phyloP scores from a whole-genome alignment of 2,113 vertebrate genomes.

The Columba livia region DNA sequence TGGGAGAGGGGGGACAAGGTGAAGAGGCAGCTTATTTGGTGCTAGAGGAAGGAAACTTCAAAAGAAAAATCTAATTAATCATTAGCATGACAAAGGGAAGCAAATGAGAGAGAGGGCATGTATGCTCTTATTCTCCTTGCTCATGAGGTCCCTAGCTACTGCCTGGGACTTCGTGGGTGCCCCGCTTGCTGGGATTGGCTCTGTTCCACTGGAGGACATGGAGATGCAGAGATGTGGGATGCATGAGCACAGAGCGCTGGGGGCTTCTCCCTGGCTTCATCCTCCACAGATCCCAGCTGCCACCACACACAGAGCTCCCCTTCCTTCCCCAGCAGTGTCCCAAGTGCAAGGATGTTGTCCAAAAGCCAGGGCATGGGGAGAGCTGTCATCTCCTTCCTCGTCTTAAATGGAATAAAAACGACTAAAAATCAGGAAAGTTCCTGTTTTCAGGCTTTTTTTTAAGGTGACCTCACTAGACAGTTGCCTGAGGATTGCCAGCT shows the following conservation, averaged over 20 bases:
- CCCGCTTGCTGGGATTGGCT: neutral
- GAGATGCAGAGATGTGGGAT: neutral
- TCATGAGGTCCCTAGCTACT: neutral
- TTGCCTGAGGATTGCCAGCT: neutral
- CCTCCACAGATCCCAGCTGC: neutral
- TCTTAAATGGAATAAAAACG: neutral
- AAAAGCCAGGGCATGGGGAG: neutral
- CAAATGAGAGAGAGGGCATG: neutral
- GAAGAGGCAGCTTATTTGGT: neutral
- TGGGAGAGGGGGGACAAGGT: neutral
- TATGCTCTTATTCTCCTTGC: fast-evolving
- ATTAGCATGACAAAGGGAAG: neutral
- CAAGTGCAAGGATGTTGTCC: neutral
- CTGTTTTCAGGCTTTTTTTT: neutral
- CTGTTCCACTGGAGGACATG: neutral
- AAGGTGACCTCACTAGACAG: neutral
- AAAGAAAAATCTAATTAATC: neutral
- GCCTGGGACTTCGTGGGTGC: neutral
- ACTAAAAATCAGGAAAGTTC: neutral
- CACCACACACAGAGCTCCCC: neutral
- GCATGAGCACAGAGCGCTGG: neutral
- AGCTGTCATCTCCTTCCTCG: neutral
- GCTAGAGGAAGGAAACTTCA: neutral
- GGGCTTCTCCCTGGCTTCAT: neutral
- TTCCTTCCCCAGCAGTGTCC: neutral